These are phyloP conservation scores for Empis livida DNA, from an alignment of 2,888 invertebrate species.

Conservation along the genomic window DNA sequence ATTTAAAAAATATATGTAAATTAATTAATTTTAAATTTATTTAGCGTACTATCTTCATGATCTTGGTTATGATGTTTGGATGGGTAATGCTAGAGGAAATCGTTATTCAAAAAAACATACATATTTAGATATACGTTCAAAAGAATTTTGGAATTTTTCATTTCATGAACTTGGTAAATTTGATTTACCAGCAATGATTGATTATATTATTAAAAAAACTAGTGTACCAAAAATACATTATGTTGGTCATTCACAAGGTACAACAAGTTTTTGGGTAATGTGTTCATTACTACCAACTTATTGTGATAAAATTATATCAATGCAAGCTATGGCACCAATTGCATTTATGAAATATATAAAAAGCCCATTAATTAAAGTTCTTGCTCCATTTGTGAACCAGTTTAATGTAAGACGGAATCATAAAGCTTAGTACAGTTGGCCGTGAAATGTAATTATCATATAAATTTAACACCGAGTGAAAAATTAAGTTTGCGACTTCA, in stretches of 20 bases:
- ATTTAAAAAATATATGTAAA: background rate
- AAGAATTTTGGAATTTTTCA: conserved; percentile 43
- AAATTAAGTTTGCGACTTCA: no score
- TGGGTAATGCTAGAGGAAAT: conserved; percentile 17
- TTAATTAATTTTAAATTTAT: background rate
- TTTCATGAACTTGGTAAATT: conserved; percentile 52
- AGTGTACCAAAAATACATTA: conserved; percentile 48
- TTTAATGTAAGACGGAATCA: conserved; percentile 2
- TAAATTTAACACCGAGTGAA: no score
- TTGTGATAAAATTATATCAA: conserved; percentile 34
- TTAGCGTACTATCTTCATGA: conserved; percentile 21
- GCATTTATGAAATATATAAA: conserved; percentile 29
- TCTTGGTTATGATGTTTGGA: conserved; percentile 18
- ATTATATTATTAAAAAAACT: conserved; percentile 46
- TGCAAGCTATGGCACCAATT: conserved; percentile 38
- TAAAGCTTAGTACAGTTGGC: no score
- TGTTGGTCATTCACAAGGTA: conserved; percentile 59
- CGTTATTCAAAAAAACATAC: conserved; percentile 14
- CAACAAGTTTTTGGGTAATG: conserved; percentile 38
- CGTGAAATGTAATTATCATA: no score
- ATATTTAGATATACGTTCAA: conserved; percentile 5
- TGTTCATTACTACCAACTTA: conserved; percentile 33
- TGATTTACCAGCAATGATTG: conserved; percentile 66
- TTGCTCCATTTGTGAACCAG: conserved; percentile 3
- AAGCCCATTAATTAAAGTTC: conserved; percentile 20